A percentile compares a stretch with the other conserved stretches of the same genome.
Conservation (phyloP, 2,113 vertebrate species). For the Gallinago jamesoni region DNA sequence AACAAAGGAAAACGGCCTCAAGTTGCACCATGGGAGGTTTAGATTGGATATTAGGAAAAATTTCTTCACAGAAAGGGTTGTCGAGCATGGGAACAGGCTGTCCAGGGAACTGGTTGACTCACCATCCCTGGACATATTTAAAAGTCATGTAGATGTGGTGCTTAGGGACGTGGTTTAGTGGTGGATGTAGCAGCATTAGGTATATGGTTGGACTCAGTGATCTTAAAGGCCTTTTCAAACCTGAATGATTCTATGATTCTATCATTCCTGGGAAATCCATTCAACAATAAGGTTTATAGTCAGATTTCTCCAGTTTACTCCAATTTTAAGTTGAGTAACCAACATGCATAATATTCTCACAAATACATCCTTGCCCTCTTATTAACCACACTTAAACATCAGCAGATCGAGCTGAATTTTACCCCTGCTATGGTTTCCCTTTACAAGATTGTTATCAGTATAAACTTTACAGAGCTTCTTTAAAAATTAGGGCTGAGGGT, state of each 20-base stretch:
- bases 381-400: background rate
- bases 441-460: background rate
- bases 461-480: background rate
- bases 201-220: rapidly evolving
- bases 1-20: background rate
- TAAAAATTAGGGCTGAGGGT: background rate
- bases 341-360: background rate
- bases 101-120: background rate
- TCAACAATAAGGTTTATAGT: background rate
- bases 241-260: background rate
- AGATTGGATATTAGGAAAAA: background rate
- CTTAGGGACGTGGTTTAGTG: background rate
- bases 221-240: background rate
- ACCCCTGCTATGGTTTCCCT: background rate
- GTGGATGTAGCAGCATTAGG: background rate
- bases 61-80: background rate
- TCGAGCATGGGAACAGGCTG: background rate
- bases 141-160: background rate
- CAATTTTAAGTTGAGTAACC: background rate
- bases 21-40: background rate
- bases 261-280: background rate
- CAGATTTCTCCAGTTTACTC: background rate
- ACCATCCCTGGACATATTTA: background rate
- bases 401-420: background rate
- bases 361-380: background rate